Conservation (phyloP, 2,888 invertebrate genomes). For the Norana najaformis region DNA sequence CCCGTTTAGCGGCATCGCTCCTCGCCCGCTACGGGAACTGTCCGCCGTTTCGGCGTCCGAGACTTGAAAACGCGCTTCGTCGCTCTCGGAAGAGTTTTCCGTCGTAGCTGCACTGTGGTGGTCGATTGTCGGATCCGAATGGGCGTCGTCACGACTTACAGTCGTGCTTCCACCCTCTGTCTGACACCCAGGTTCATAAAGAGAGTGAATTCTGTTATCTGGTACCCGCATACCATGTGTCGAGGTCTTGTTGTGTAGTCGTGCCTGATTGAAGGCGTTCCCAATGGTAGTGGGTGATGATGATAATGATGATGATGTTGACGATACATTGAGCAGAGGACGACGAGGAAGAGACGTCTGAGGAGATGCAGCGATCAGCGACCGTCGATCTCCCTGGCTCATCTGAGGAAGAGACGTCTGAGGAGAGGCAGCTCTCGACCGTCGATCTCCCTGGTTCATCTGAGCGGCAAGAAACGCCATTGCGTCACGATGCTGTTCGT, state of each 20-base stretch:
- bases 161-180: background rate
- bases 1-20: background rate
- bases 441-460: no score
- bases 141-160: background rate
- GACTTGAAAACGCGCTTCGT: background rate
- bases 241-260: background rate
- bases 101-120: background rate
- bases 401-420: background rate
- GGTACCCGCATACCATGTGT: background rate
- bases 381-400: no score
- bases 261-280: background rate
- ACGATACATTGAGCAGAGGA: background rate
- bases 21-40: background rate
- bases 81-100: background rate
- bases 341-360: background rate
- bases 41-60: background rate
- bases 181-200: no score
- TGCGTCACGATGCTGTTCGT: no score
- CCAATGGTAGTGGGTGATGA: background rate
- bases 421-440: background rate
- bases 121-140: background rate
- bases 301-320: background rate
- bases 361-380: background rate
- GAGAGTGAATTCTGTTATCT: background rate
- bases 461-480: background rate